These are phyloP conservation scores for Nymphicus hollandicus DNA, from an alignment of 2,113 vertebrate genomes.

Conservation along the genomic window DNA sequence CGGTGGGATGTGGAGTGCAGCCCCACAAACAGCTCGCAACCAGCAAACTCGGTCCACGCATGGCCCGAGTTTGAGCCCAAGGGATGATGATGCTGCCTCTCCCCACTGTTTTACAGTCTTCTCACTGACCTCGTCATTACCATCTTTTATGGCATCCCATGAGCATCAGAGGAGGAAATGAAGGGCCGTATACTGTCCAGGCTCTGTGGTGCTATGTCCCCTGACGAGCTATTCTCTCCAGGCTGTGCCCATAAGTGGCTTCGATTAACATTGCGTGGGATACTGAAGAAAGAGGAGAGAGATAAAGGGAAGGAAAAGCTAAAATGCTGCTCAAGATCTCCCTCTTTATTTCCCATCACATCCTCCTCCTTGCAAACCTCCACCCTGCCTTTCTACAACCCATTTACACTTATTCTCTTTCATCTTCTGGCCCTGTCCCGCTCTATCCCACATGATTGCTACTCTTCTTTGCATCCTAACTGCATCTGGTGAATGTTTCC, in stretches of 20 bases:
- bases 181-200: conserved; percentile 52
- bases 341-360: not conserved
- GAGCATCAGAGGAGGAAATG: conserved; percentile 53
- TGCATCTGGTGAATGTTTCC: not conserved
- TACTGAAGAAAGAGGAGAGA: not conserved
- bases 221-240: conserved; percentile 50
- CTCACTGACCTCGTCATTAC: not conserved
- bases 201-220: not conserved
- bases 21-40: not conserved
- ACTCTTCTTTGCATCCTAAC: not conserved
- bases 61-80: not conserved
- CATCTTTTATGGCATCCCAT: conserved; percentile 56
- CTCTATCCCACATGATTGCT: not conserved
- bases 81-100: not conserved
- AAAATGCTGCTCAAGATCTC: not conserved
- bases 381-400: not conserved
- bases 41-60: not conserved
- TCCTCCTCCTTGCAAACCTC: not conserved
- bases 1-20: not conserved
- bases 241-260: not conserved
- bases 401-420: not conserved
- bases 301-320: not conserved
- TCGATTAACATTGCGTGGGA: not conserved
- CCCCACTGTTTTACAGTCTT: conserved; percentile 61
- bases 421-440: not conserved